phyloP scores from a whole-genome alignment of 2,888 invertebrate species.

The Hybos culiciformis region DNA sequence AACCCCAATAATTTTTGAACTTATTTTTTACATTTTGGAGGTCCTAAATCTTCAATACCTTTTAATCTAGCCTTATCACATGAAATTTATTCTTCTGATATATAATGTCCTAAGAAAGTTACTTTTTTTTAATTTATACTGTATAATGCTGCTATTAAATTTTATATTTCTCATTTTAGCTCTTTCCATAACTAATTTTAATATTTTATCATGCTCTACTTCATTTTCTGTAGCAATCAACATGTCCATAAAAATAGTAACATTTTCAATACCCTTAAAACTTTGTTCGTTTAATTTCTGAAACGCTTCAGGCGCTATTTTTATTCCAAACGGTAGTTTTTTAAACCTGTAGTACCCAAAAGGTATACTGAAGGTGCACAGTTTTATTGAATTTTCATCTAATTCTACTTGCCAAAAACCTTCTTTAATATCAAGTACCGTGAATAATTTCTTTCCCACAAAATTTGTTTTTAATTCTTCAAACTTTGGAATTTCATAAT shows the following conservation, averaged over 20 bases:
- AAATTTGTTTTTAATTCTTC: constrained; percentile 5
- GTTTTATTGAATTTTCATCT: constrained; percentile 23
- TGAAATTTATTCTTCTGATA: constrained; percentile 2
- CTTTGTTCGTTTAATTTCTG: neutral
- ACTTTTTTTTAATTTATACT: constrained; percentile 7
- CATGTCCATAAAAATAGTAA: constrained; percentile 3
- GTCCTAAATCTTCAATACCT: constrained; percentile 1
- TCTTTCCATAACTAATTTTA: constrained; percentile 3
- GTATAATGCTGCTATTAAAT: constrained; percentile 9
- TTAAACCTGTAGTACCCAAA: constrained; percentile 2
- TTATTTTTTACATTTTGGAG: constrained; percentile 6
- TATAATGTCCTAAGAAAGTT: constrained; percentile 10
- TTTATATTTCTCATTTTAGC: constrained; percentile 2
- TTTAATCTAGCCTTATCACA: constrained; percentile 1
- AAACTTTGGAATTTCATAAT: constrained; percentile 5
- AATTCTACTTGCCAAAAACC: constrained; percentile 12
- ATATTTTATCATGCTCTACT: constrained; percentile 5
- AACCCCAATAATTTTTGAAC: constrained; percentile 10
- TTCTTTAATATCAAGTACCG: constrained; percentile 9
- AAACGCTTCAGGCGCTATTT: constrained; percentile 3
- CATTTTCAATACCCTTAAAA: neutral
- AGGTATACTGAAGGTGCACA: constrained; percentile 17
- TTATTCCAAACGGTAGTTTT: constrained; percentile 1
- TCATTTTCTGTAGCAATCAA: constrained; percentile 2
- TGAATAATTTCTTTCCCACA: constrained; percentile 2